Evolutionary conservation across 2,797 vertebrate genomes (phyloP).

Genomic region (Crocodylus rhombifer): DNA sequence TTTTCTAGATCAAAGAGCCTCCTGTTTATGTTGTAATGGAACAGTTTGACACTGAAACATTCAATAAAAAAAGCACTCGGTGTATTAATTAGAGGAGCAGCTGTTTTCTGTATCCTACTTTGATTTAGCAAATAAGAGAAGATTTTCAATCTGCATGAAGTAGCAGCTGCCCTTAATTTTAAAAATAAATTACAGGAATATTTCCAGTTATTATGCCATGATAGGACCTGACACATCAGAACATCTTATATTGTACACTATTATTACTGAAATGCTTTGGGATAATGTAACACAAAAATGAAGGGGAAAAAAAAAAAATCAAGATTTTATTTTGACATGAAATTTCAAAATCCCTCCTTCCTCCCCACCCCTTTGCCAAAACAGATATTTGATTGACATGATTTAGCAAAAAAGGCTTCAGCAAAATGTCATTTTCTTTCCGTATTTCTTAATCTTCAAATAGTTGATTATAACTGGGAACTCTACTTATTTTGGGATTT

Average conservation of each 20-base stretch:
- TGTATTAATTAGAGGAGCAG: not conserved
- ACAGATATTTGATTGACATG: too few relatives aligned
- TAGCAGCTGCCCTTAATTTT: not conserved
- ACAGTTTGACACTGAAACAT: not conserved
- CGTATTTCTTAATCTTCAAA: not conserved
- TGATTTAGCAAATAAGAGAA: not conserved
- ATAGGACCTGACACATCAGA: too few relatives aligned
- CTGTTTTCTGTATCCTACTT: not conserved
- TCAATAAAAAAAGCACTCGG: not conserved
- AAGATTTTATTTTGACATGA: not conserved
- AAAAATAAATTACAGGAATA: too few relatives aligned
- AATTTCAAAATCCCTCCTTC: not conserved
- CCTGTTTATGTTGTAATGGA: not conserved
- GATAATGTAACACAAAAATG: fast-evolving
- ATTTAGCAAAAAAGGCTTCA: too few relatives aligned
- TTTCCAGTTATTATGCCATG: too few relatives aligned
- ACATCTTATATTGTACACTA: not conserved
- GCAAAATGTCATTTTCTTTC: too few relatives aligned
- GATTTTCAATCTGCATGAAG: not conserved
- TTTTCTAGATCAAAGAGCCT: not conserved
- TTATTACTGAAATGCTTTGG: not conserved
- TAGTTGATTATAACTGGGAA: not conserved
- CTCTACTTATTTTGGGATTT: not conserved
- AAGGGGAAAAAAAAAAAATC: not conserved
- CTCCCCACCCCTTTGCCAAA: too few relatives aligned